phyloP scores from a whole-genome alignment of 2,113 vertebrate species.

The Bujurquina vittata region DNA sequence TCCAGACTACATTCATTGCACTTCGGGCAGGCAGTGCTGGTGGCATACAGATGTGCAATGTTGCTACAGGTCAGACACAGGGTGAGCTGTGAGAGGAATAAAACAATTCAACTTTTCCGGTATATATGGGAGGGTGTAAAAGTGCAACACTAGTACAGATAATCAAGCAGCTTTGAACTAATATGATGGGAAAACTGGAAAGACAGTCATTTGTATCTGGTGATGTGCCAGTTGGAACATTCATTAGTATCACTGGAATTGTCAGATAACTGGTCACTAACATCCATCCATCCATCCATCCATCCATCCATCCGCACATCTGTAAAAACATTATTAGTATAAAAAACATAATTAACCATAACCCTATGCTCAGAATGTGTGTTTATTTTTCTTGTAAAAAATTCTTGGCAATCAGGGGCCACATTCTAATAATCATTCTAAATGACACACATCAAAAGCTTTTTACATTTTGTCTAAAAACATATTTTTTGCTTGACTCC shows the following conservation, averaged over 20 bases:
- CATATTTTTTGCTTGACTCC: background rate
- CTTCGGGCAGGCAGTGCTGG: constrained; percentile 21
- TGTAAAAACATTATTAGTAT: background rate
- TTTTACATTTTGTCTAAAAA: background rate
- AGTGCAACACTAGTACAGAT: background rate
- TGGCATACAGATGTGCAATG: constrained; percentile 62
- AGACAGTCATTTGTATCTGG: background rate
- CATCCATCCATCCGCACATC: background rate
- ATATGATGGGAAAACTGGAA: background rate
- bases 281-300: background rate
- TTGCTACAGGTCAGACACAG: constrained; percentile 34
- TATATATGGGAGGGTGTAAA: background rate
- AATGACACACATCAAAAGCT: background rate
- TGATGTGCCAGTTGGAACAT: too few relatives aligned
- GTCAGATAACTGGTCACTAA: background rate
- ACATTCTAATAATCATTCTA: background rate
- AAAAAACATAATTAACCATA: background rate
- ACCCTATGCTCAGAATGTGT: background rate
- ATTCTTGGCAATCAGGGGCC: background rate
- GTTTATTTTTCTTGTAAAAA: background rate
- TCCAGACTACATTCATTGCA: background rate
- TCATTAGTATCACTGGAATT: background rate
- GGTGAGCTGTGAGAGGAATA: constrained; percentile 21
- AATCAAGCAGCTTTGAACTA: background rate
- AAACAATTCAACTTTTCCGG: background rate